Conservation (phyloP, 2,888 invertebrate species). For the Caenorhabditis uteleia region DNA sequence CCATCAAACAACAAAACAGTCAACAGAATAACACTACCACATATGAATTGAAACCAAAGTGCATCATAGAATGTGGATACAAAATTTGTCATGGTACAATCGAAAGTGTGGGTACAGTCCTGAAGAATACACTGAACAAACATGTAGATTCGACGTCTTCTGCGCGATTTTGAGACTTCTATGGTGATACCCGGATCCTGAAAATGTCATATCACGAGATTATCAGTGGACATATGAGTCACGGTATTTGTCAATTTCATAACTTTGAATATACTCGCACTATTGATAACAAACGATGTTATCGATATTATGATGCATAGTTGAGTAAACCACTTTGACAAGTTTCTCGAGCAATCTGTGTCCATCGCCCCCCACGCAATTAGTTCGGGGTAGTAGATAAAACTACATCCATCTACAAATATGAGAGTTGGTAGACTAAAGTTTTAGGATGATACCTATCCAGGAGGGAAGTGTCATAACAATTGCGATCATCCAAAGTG, state of each 20-base stretch:
- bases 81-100: conserved; percentile 21
- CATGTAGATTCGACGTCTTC: conserved; percentile 14
- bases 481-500: conserved; percentile 9
- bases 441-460: conserved; percentile 4
- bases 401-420: conserved; percentile 26
- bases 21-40: conserved; percentile 23
- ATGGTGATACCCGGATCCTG: background rate
- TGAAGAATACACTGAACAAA: conserved; percentile 31
- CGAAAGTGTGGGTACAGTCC: conserved; percentile 27
- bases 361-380: conserved; percentile 28
- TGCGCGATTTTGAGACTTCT: conserved; percentile 11
- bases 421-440: background rate
- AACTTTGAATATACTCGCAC: conserved; percentile 17
- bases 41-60: conserved; percentile 29
- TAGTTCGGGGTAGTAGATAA: conserved; percentile 21
- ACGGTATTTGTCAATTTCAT: background rate
- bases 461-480: conserved; percentile 19
- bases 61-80: conserved; percentile 17
- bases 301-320: conserved; percentile 16
- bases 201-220: too few relatives aligned
- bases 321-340: conserved; percentile 20
- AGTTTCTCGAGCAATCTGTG: conserved; percentile 12
- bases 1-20: conserved; percentile 21
- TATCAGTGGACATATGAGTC: background rate
- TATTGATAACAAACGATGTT: conserved; percentile 18